phyloP scores from a whole-genome alignment of 2,888 invertebrate genomes.

The Pheosia gnoma region DNA sequence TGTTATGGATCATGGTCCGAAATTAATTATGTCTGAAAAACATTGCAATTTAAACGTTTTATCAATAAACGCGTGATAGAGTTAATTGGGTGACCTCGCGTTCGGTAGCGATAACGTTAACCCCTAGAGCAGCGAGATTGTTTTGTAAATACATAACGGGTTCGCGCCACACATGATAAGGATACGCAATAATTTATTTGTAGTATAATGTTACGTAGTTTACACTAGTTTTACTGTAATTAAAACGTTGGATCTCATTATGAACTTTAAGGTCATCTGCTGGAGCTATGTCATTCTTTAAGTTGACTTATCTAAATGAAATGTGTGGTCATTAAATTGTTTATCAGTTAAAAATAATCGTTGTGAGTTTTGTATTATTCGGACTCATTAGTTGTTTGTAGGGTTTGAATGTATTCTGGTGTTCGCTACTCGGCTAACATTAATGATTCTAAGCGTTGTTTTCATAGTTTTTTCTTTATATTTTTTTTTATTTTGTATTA shows the following conservation, averaged over 20 bases:
- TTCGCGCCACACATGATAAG: conserved; percentile 30
- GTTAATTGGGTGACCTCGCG: conserved; percentile 49
- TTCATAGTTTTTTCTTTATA: too few relatives aligned
- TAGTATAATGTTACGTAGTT: conserved; percentile 29
- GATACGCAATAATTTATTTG: conserved; percentile 21
- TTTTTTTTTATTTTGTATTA: too few relatives aligned
- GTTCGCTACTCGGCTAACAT: too few relatives aligned
- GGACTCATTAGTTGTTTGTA: too few relatives aligned
- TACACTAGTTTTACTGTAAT: conserved; percentile 7
- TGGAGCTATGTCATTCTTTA: not conserved
- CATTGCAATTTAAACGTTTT: conserved; percentile 38
- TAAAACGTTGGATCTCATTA: conserved; percentile 1
- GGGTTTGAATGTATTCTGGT: too few relatives aligned
- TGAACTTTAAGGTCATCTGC: conserved; percentile 2
- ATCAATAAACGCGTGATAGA: conserved; percentile 32
- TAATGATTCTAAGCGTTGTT: too few relatives aligned
- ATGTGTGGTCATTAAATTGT: too few relatives aligned
- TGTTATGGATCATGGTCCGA: too few relatives aligned
- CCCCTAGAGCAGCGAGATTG: conserved; percentile 19
- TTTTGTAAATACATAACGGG: conserved; percentile 28
- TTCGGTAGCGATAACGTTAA: conserved; percentile 29
- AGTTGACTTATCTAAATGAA: too few relatives aligned
- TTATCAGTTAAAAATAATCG: too few relatives aligned
- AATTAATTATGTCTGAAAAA: conserved; percentile 33
- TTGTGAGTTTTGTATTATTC: too few relatives aligned